Base-by-base conservation (phyloP, 2,113 vertebrate species). In the Gadus macrocephalus region DNA sequence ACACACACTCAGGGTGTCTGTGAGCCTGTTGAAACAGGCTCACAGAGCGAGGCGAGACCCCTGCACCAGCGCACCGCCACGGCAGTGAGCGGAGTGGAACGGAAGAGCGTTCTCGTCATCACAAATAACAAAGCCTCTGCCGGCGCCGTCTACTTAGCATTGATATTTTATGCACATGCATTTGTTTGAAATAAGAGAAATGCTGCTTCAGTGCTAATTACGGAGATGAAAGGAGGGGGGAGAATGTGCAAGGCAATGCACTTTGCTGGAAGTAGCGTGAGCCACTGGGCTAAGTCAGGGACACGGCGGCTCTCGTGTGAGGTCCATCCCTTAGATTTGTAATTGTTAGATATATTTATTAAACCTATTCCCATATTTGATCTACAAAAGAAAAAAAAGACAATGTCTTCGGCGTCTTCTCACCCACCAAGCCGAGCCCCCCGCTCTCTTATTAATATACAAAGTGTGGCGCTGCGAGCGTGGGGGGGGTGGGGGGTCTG, bases 101-200 rank as follows among this genome's bases (percentile, higher is more conserved):
- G 86, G 87, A 89, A 79, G 77, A 84, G 86, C 82, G 66, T 71
- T 79, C 71, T 79, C 77, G 83, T 84, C 72, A 80, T 83, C 84
- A 84, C 82, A 85, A 90, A 91, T 87, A 91, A 91, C 89, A 91
- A 91, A 91, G 86, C 86, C 87, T 88, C 25, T 86, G 85, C 88
- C 68, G 69, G 75, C 84, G 74, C 67, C 5, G 74, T 78, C 83
- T 85, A 82, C 78, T 85, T 85, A 82, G 83, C 81, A 79, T 83
- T 79, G 86, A 88, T 90, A 49, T 90, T 90, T 87, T 91, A 91
- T 92, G 90, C 89, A 88, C 86, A 90, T 91, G 88, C 85, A 89
- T 90, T 89, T 87, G 89, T 91, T 89, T 85, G 85, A 86, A 90
- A 89, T 88, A 83, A 91, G 90, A 87, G 77, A 91, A 89, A 89